A percentile compares a stretch with the other conserved stretches of the same genome.
These are phyloP conservation scores for Vespertilio murinus DNA, from an alignment of 2,797 vertebrate genomes.

Conservation along the genomic window DNA sequence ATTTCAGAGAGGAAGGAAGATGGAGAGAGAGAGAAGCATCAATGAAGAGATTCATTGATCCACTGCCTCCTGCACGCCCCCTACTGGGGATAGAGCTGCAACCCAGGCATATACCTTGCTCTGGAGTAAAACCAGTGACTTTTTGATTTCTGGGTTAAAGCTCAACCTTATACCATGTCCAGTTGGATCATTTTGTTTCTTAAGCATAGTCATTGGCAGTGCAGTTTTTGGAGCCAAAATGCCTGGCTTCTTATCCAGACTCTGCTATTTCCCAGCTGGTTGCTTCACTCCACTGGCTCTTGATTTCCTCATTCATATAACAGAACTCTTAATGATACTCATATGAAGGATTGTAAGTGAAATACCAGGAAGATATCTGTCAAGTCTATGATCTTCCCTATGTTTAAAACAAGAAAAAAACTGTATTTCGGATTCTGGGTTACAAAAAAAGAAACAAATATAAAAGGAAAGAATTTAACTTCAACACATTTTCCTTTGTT, in stretches of 20 bases:
- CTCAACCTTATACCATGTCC: too few species aligned
- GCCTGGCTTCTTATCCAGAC: background rate
- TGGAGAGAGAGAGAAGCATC: too few species aligned
- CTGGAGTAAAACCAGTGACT: too few species aligned
- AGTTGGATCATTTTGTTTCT: background rate
- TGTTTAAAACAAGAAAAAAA: background rate
- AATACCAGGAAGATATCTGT: background rate
- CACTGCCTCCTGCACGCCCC: too few species aligned
- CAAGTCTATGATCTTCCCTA: background rate
- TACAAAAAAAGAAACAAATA: background rate
- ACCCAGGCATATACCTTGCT: too few species aligned
- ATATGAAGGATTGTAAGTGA: background rate
- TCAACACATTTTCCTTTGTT: constrained; percentile 25
- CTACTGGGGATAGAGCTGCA: too few species aligned
- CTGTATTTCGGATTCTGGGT: background rate
- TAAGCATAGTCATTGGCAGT: background rate
- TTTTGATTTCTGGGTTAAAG: too few species aligned
- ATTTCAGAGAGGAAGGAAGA: too few species aligned
- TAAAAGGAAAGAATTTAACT: background rate
- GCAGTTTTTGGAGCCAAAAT: background rate
- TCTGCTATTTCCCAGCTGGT: background rate
- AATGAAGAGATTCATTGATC: too few species aligned
- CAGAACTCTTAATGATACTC: background rate
- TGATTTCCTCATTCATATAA: background rate
- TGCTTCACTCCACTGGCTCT: background rate